Base-by-base conservation (phyloP, 2,113 vertebrate species). In the Peromyscus californicus region DNA sequence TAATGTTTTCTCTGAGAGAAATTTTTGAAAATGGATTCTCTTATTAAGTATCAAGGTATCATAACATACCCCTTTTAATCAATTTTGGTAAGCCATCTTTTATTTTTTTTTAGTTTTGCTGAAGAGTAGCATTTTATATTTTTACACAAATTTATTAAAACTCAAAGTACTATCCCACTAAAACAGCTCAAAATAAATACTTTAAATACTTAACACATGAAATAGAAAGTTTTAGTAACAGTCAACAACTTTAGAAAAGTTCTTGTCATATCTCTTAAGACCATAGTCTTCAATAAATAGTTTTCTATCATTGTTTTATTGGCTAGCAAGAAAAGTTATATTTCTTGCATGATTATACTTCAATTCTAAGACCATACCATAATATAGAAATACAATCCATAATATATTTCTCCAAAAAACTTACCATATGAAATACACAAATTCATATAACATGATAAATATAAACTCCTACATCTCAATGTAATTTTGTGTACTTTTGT, bases 181-280 rank as follows among this genome's bases (percentile, higher is more conserved):
- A 95, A 95, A 21, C n/a, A 51, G 96, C 79, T 69, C 24, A 79
- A 96, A 79, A 57, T 21, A 96, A 97, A 90, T 95, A 95, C 75
- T 96, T 95, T 21, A 96, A 97, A 90, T 95, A 95, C 75, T 96
- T 95, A 92, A 95, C 17, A 85, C 24, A 90, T n/a, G 54, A 94
- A 74, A 93, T 82, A 39, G 65, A 97, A 96, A 65, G 4, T 84
- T 93, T 31, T 57, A 24, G 78, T 83, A 93, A 72, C 16, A 91
- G 16, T 75, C 65, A 92, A 79, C 76, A 74, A 72, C 4, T 67
- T 96, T 91, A 94, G 57, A 90, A 42, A 95, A 97, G 94, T 72
- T 79, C 12, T 31, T 97, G 19, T 82, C 54, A 86, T 84, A 70
- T 80, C 87, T 84, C 59, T 95, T 92, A 95, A 84, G 72, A 93